phyloP scores from a whole-genome alignment of 2,888 invertebrate genomes.

The Teinopalpus imperialis region DNA sequence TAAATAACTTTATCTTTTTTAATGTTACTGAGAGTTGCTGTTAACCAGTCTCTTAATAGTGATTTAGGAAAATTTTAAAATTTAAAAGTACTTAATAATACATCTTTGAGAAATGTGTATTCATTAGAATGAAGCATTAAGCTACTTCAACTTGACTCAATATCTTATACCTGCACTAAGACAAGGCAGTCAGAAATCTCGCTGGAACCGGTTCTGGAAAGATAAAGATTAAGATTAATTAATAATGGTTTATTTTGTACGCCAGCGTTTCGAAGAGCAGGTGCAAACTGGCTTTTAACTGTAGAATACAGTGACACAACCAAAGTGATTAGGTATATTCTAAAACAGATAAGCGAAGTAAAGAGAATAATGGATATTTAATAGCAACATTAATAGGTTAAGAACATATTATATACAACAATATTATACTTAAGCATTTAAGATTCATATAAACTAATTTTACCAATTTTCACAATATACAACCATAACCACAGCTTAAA shows the following conservation, averaged over 20 bases:
- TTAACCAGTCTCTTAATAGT: no score
- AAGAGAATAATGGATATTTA: constrained; percentile 16
- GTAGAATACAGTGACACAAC: constrained; percentile 23
- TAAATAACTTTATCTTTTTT: no score
- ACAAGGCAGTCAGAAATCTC: constrained; percentile 25
- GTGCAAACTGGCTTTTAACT: constrained; percentile 24
- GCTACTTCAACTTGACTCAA: constrained; percentile 13
- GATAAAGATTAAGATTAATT: constrained; percentile 27
- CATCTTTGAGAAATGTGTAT: constrained; percentile 1
- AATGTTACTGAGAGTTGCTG: no score
- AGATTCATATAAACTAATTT: no score
- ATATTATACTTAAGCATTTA: no score
- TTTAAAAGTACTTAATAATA: not conserved
- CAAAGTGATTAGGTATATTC: constrained; percentile 20
- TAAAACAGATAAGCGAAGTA: constrained; percentile 11
- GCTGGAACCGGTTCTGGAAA: constrained; percentile 22
- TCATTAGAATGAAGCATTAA: constrained; percentile 16
- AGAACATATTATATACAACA: no score
- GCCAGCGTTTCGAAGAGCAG: constrained; percentile 20
- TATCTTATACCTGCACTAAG: constrained; percentile 21
- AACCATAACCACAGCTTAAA: no score
- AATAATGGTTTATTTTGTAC: constrained; percentile 27
- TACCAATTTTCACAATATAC: no score
- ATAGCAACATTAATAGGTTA: not conserved
- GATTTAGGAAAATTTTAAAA: no score